Evolutionary conservation across 1,140 invertebrate species (phyloP).

Genomic region (Ceratosolen solmsi): DNA sequence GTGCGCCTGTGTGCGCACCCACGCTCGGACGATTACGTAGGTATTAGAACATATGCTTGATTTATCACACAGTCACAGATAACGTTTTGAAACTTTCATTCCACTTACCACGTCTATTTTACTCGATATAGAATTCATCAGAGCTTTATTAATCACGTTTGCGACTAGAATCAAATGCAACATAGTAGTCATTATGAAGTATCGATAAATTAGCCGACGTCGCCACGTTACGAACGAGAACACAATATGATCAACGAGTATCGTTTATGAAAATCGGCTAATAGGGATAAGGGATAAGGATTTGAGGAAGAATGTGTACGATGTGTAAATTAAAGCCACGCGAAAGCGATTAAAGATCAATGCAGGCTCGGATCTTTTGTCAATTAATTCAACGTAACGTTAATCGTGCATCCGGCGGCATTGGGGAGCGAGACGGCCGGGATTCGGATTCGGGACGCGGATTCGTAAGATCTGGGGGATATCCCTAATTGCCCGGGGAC

Average conservation of each 20-base stretch:
- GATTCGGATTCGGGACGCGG: no score
- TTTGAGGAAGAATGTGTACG: no score
- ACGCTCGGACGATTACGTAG: background rate
- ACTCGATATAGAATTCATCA: slow-evolving; percentile 35
- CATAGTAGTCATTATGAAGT: slow-evolving; percentile 43
- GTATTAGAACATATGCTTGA: background rate
- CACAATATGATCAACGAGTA: no score
- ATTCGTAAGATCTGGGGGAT: no score
- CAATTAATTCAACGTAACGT: no score
- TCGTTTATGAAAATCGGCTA: background rate
- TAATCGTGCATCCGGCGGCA: no score
- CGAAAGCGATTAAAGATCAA: background rate
- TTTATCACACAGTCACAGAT: background rate
- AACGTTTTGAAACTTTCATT: background rate
- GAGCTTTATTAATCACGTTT: slow-evolving; percentile 38
- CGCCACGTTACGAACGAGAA: no score
- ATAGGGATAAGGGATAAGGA: background rate
- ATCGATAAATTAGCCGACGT: no score
- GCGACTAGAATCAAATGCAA: slow-evolving; percentile 40
- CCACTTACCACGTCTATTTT: slow-evolving; percentile 42
- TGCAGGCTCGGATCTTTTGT: background rate
- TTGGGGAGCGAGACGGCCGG: no score
- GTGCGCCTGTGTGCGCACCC: background rate
- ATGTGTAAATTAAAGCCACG: background rate
- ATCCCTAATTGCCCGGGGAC: no score